These are phyloP conservation scores for Aptenodytes patagonicus DNA, from an alignment of 2,113 vertebrate species.

Conservation along the genomic window DNA sequence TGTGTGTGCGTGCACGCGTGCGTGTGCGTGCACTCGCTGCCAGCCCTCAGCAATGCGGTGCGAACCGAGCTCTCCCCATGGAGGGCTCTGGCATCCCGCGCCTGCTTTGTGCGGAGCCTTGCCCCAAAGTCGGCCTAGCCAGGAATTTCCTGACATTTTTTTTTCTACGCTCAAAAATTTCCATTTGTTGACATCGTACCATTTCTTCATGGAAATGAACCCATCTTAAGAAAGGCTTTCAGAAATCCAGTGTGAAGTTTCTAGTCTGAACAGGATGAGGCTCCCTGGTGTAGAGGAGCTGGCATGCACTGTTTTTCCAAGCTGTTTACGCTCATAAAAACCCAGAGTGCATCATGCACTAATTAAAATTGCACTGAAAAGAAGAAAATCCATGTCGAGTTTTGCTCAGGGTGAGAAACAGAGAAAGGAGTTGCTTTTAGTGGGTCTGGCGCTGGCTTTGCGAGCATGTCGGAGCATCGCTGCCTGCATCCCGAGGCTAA, in stretches of 20 bases:
- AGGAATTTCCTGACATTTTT: constrained; percentile 31
- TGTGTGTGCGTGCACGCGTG: accelerated
- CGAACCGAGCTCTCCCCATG: neutral
- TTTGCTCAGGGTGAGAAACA: neutral
- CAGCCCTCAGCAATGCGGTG: neutral
- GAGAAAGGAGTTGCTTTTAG: neutral
- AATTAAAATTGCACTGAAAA: constrained; percentile 43
- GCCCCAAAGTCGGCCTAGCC: neutral
- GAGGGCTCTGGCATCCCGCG: neutral
- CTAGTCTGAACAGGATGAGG: constrained; percentile 38
- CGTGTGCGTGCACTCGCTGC: accelerated
- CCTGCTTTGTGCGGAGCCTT: neutral
- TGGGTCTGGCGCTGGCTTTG: neutral
- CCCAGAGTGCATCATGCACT: neutral
- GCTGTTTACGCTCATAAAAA: constrained; percentile 47
- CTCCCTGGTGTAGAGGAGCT: constrained; percentile 39
- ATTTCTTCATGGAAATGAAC: neutral
- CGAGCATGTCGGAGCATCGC: accelerated
- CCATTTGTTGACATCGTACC: neutral
- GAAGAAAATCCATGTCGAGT: neutral
- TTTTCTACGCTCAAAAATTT: neutral
- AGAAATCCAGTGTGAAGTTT: neutral
- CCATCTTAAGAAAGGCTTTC: neutral
- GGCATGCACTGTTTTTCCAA: constrained; percentile 1
- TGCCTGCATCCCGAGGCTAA: neutral